phyloP scores from a whole-genome alignment of 2,888 invertebrate species.

The Coronaproctus castanopsis region DNA sequence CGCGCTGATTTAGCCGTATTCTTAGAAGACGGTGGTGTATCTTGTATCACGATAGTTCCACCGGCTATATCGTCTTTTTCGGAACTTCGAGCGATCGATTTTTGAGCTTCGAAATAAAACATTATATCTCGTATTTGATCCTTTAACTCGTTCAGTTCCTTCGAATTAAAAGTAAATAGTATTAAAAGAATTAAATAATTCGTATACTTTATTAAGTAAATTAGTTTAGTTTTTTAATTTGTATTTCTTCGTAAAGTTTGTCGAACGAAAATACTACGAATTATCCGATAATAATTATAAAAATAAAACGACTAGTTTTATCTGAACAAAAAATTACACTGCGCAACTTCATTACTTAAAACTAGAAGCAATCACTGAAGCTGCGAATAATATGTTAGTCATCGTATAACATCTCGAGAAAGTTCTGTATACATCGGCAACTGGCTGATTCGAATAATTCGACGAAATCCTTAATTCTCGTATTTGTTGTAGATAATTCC shows the following conservation, averaged over 20 bases:
- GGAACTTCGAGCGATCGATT: constrained; percentile 35
- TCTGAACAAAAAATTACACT: too few species aligned
- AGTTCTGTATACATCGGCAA: too few species aligned
- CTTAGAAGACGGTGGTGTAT: constrained; percentile 3
- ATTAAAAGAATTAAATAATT: constrained; percentile 1
- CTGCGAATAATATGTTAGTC: too few species aligned
- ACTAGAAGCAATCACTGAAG: too few species aligned
- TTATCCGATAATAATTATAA: background rate
- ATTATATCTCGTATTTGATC: constrained; percentile 91
- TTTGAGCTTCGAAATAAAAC: constrained; percentile 85
- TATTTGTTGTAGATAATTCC: too few species aligned
- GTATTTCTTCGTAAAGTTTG: background rate
- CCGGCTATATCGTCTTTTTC: constrained; percentile 37
- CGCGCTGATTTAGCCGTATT: constrained; percentile 1
- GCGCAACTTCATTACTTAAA: too few species aligned
- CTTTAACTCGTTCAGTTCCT: constrained; percentile 58
- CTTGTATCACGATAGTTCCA: constrained; percentile 38
- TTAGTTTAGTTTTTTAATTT: background rate
- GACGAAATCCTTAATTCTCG: too few species aligned
- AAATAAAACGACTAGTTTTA: too few species aligned
- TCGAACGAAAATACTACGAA: background rate
- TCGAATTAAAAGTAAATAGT: background rate
- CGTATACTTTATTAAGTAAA: background rate
- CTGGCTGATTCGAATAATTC: too few species aligned
- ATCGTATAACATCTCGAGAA: too few species aligned